Percentiles rank a stretch among this genome's conserved stretches.
These are phyloP conservation scores for Chrosomus eos DNA, from an alignment of 2,797 vertebrate genomes.

Conservation along the genomic window DNA sequence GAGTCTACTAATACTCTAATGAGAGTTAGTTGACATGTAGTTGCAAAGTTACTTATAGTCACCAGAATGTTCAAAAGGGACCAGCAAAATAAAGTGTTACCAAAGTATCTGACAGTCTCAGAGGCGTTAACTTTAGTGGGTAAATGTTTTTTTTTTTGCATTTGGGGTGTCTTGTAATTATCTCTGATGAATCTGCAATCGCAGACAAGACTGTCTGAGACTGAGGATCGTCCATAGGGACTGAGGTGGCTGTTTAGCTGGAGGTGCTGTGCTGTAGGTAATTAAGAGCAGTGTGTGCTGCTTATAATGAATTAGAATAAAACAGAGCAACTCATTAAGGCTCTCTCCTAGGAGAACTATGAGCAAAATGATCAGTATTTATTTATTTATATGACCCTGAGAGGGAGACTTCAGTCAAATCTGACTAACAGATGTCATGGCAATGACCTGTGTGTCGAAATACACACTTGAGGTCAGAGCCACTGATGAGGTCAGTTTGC, in stretches of 20 bases:
- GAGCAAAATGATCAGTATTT: slow-evolving; percentile 37
- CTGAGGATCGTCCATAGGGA: slow-evolving; percentile 38
- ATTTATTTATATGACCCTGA: slow-evolving; percentile 45
- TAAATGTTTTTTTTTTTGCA: not conserved
- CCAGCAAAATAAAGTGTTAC: no score
- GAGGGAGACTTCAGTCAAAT: slow-evolving; percentile 1
- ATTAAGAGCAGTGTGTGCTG: slow-evolving; percentile 51
- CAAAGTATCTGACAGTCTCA: no score
- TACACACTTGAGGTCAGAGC: slow-evolving; percentile 8
- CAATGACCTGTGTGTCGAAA: not conserved
- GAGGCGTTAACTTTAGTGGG: slow-evolving; percentile 27
- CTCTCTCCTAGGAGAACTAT: slow-evolving; percentile 45
- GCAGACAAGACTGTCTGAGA: slow-evolving; percentile 14
- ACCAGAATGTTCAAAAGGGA: no score
- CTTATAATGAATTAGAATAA: slow-evolving; percentile 52
- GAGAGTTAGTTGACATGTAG: no score
- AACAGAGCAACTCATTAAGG: slow-evolving; percentile 59
- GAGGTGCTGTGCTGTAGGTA: slow-evolving; percentile 55
- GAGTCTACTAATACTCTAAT: no score
- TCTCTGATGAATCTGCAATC: slow-evolving; percentile 48
- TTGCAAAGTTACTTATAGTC: no score
- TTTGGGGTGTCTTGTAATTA: slow-evolving; percentile 39
- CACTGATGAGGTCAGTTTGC: slow-evolving; percentile 14
- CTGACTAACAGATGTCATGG: slow-evolving; percentile 28
- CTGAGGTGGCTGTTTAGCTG: slow-evolving; percentile 50